These are phyloP conservation scores for Limnodromus scolopaceus DNA, from an alignment of 2,797 vertebrate species.

Conservation along the genomic window DNA sequence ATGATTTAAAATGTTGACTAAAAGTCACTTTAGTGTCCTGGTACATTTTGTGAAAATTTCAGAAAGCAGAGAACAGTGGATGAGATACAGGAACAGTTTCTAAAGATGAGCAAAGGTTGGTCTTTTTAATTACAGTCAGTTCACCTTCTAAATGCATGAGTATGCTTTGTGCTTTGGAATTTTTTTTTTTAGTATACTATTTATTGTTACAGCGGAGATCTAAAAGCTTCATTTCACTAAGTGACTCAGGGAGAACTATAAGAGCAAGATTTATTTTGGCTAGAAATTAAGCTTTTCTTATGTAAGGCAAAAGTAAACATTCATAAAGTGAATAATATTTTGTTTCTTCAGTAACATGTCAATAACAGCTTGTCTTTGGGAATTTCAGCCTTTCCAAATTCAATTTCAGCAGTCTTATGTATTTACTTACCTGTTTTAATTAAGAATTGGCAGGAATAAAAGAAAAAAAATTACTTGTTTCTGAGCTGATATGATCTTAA, in stretches of 20 bases:
- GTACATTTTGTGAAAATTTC: not conserved
- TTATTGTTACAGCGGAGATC: not conserved
- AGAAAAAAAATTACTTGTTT: not conserved
- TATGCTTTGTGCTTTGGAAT: not conserved
- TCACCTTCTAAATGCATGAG: not conserved
- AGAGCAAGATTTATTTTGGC: slow-evolving; percentile 5
- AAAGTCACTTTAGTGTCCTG: not conserved
- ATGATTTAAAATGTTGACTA: not conserved
- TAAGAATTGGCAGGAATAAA: slow-evolving; percentile 53
- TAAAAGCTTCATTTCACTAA: not conserved
- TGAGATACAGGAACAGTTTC: not conserved
- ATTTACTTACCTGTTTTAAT: slow-evolving; percentile 51
- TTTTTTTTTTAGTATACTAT: not conserved
- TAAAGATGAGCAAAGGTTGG: not conserved
- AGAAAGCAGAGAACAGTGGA: not conserved
- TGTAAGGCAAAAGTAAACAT: not conserved
- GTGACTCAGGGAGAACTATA: not conserved
- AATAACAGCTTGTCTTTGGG: slow-evolving; percentile 10
- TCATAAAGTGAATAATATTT: not conserved
- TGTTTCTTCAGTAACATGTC: slow-evolving; percentile 18
- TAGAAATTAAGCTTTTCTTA: slow-evolving; percentile 1
- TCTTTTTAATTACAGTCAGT: not conserved
- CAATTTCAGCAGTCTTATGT: not conserved
- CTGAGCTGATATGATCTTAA: slow-evolving; percentile 52
- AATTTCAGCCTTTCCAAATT: slow-evolving; percentile 29